Base-by-base conservation (phyloP, 2,113 vertebrate genomes). In the Phylloscopus trochiloides region DNA sequence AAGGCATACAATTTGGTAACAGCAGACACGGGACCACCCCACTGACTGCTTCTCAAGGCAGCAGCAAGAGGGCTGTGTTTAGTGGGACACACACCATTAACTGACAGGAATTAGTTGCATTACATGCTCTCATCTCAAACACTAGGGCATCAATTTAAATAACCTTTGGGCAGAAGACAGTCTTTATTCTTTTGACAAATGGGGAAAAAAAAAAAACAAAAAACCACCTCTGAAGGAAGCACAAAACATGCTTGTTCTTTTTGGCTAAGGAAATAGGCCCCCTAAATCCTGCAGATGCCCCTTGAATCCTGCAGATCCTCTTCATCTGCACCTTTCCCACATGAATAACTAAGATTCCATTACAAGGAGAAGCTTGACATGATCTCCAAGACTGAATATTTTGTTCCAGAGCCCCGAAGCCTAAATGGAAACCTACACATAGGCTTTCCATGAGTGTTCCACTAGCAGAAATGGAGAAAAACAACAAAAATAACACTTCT, bases 111-210 rank as follows among this genome's bases (percentile, higher is more conserved):
- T 81, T 79, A 82, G 68, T 24, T 80, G 54, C 55, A 73, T 66
- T 83, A 73, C 43, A 29, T 62, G 34, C 50, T 72, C 82, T 79
- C 58, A 68, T 40, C 66, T 94, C 76, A 74, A 54, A 84, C 28
- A 65, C 65, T 40, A n/a, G 31, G 36, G 12, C 72, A 91, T 91
- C 80, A 89, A 47, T 84, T 94, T 55, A 74, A 92, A 74, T 78
- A 67, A 92, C 31, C 59, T 84, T 29, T 92, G 43, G 59, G 68
- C 55, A 84, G 55, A 48, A 92, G 61, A 54, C 42, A 81, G 38
- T n/a, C 71, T 92, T 84, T 43, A 90, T 81, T 43, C 21, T 88
- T 95, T 81, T 45, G 36, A 92, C 55, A 89, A 91, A 73, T 31
- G 26, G 15, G 32, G 1, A 32, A 48, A 52, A 75, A 40, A 40